phyloP scores from a whole-genome alignment of 2,888 invertebrate species.

The Barypeithes pellucidus region DNA sequence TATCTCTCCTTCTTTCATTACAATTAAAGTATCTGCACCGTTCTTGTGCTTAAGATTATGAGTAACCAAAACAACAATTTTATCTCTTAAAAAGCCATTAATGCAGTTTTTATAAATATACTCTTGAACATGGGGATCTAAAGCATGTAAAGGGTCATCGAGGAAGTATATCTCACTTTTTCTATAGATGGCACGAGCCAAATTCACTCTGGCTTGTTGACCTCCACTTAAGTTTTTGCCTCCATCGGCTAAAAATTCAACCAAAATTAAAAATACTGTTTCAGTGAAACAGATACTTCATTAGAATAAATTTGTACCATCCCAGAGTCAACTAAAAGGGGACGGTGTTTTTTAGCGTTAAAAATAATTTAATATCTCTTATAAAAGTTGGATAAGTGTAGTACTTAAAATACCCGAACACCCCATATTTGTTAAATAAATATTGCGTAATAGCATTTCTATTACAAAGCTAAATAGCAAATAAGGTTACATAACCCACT shows the following conservation, averaged over 20 bases:
- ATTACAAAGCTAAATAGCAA: too few species aligned
- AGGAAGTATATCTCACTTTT: slow-evolving; percentile 85
- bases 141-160: slow-evolving; percentile 86
- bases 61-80: slow-evolving; percentile 70
- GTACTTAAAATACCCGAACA: neutral
- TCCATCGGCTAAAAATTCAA: slow-evolving; percentile 75
- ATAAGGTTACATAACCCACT: too few species aligned
- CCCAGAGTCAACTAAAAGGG: too few species aligned
- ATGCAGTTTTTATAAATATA: slow-evolving; percentile 79
- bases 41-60: slow-evolving; percentile 59
- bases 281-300: neutral
- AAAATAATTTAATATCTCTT: neutral
- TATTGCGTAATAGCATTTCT: too few species aligned
- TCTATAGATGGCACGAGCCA: slow-evolving; percentile 83
- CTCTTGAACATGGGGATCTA: slow-evolving; percentile 83
- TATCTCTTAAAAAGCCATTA: slow-evolving; percentile 59
- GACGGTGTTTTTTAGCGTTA: neutral
- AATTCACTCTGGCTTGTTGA: slow-evolving; percentile 85
- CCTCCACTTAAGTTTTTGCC: slow-evolving; percentile 89
- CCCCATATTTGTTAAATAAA: too few species aligned
- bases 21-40: slow-evolving; percentile 69
- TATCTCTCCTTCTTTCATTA: slow-evolving; percentile 66
- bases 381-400: too few species aligned
- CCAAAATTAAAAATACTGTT: neutral
- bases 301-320: neutral